Percentiles rank a stretch among this genome's conserved stretches.
These are phyloP conservation scores for Argopecten irradians DNA, from an alignment of 1,140 invertebrate genomes.

Conservation along the genomic window DNA sequence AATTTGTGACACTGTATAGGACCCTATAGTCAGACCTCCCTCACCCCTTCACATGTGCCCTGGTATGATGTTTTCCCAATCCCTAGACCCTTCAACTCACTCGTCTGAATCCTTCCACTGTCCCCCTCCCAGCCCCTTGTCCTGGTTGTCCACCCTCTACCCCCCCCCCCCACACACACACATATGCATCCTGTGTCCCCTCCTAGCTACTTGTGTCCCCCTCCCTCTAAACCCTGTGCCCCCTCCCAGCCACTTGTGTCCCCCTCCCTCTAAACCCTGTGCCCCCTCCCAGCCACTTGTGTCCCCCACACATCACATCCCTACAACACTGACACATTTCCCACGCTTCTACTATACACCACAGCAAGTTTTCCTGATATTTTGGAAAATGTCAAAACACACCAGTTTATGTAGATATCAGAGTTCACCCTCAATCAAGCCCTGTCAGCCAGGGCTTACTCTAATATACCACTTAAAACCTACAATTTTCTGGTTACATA, in stretches of 20 bases:
- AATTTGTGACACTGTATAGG: no score
- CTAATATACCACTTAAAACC: neutral
- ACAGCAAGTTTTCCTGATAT: neutral
- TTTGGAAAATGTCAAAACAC: conserved; percentile 22
- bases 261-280: neutral
- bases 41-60: no score
- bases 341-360: conserved; percentile 6
- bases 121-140: no score
- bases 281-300: neutral
- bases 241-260: neutral
- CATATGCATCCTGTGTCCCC: no score
- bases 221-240: neutral
- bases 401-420: conserved; percentile 22
- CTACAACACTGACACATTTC: neutral
- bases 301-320: neutral
- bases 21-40: no score
- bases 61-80: no score
- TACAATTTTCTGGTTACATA: neutral
- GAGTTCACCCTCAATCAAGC: neutral
- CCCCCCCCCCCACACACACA: no score
- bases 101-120: no score
- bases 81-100: no score
- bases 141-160: no score
- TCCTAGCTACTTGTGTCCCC: no score
- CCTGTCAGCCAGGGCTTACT: neutral